Conservation (phyloP, 2,113 vertebrate genomes). For the Ceyx melanurus region DNA sequence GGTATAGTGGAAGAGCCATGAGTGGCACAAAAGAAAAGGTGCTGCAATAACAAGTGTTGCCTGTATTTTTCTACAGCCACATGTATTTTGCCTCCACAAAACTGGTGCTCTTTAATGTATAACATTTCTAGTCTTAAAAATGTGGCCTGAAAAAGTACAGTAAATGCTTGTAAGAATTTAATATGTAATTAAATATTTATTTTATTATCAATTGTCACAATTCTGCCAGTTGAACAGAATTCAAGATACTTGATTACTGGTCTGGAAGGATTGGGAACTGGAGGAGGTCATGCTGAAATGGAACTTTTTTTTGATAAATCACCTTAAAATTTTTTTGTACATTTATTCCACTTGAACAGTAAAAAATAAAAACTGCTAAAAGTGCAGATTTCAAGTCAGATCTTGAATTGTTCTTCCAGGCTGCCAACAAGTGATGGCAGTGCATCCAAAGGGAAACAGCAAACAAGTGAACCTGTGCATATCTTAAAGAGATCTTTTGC, state of each 20-base stretch:
- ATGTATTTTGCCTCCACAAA: neutral
- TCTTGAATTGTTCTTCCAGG: conserved; percentile 70
- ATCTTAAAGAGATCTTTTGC: conserved; percentile 97
- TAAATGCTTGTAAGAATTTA: neutral
- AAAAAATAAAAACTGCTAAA: neutral
- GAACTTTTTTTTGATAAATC: neutral
- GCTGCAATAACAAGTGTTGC: neutral
- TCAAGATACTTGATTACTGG: neutral
- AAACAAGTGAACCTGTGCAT: conserved; percentile 95
- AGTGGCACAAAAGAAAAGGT: neutral
- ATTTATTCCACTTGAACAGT: neutral
- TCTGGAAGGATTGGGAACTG: neutral
- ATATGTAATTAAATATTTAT: neutral
- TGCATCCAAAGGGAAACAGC: conserved; percentile 95
- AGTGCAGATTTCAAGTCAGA: neutral
- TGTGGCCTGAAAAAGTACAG: neutral
- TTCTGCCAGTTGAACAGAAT: neutral
- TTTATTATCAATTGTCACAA: neutral
- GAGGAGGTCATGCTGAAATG: neutral
- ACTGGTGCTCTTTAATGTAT: neutral
- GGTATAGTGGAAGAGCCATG: neutral
- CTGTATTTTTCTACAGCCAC: neutral
- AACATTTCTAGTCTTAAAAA: neutral
- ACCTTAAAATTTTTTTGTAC: neutral
- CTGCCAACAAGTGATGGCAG: conserved; percentile 96